These are phyloP conservation scores for Columba livia DNA, from an alignment of 2,113 vertebrate species.

Conservation along the genomic window DNA sequence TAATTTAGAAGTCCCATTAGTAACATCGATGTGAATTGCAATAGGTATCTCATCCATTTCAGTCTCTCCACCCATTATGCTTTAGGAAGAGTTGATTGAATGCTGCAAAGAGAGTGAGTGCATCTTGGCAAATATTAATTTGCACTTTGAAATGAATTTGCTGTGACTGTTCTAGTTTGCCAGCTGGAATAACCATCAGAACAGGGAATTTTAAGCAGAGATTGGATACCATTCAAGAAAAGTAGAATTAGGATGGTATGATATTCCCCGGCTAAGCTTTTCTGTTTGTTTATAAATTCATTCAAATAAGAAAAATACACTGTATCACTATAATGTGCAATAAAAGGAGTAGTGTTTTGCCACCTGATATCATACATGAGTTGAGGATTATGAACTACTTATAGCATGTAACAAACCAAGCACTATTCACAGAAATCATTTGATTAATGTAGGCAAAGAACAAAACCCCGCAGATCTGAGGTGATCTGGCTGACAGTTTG, in stretches of 20 bases:
- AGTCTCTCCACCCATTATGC: conserved; percentile 10
- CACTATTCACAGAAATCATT: background rate
- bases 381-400: background rate
- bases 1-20: conserved; percentile 54
- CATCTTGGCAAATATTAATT: conserved; percentile 70
- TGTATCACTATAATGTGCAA: background rate
- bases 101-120: conserved; percentile 40
- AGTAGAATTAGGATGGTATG: conserved; percentile 27
- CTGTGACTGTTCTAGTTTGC: conserved; percentile 60
- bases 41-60: conserved; percentile 50
- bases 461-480: background rate
- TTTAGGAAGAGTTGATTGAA: conserved; percentile 47
- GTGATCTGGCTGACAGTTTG: rapidly evolving
- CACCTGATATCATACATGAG: background rate
- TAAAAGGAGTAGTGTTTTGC: background rate
- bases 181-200: conserved; percentile 61
- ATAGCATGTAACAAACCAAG: background rate
- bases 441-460: background rate
- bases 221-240: conserved; percentile 42
- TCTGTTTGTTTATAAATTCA: conserved; percentile 16
- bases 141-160: conserved; percentile 65
- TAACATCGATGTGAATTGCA: conserved; percentile 39
- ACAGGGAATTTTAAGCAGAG: conserved; percentile 43
- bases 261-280: conserved; percentile 45
- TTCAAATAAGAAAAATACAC: background rate